phyloP scores from a whole-genome alignment of 2,888 invertebrate genomes.

The Lapara coniferarum region DNA sequence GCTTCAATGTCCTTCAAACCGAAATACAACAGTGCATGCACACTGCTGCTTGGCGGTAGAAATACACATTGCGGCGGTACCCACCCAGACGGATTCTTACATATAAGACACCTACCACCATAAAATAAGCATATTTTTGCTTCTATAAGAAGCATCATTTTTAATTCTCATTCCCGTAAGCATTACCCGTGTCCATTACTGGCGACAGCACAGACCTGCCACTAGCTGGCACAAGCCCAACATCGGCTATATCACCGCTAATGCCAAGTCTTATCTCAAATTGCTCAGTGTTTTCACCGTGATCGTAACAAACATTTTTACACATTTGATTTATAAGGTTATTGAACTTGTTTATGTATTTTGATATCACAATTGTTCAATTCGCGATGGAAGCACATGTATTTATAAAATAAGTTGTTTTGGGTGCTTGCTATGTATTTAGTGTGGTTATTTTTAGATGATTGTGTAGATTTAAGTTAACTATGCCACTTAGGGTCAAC shows the following conservation, averaged over 20 bases:
- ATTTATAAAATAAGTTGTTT: no score
- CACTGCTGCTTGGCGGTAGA: no score
- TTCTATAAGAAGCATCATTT: background rate
- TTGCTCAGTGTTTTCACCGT: constrained; percentile 10
- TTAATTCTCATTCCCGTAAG: background rate
- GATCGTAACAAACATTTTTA: constrained; percentile 18
- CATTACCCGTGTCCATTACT: constrained; percentile 9
- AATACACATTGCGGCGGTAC: no score
- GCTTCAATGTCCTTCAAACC: no score
- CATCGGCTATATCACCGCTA: constrained; percentile 3
- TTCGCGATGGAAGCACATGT: no score
- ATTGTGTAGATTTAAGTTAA: no score
- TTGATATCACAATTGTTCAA: background rate
- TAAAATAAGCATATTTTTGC: background rate
- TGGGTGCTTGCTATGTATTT: no score
- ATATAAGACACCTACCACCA: no score
- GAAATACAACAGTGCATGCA: no score
- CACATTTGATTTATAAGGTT: constrained; percentile 19
- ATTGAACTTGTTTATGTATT: constrained; percentile 1
- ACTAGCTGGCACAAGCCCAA: constrained; percentile 3
- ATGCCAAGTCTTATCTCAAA: constrained; percentile 22
- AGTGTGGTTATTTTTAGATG: no score
- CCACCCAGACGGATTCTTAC: no score
- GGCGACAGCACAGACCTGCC: background rate
- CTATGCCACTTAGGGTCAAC: no score